Evolutionary conservation across 2,113 vertebrate species (phyloP).

Genomic region (Scalopus aquaticus): DNA sequence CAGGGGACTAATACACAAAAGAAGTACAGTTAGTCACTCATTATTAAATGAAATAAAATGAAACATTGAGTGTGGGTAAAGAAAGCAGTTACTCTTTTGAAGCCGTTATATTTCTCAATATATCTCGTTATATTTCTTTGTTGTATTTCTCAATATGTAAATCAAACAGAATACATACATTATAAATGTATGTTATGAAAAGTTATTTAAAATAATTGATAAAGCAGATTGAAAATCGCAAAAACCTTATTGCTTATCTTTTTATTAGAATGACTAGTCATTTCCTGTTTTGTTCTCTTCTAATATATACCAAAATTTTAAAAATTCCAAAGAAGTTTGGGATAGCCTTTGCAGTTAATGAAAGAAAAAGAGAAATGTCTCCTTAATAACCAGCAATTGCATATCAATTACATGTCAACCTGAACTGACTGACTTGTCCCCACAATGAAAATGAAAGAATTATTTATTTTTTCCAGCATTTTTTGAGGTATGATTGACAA

Average conservation of each 20-base stretch:
- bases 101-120: not conserved
- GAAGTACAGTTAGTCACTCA: not conserved
- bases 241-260: not conserved
- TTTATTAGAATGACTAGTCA: not conserved
- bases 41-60: slow-evolving; percentile 49
- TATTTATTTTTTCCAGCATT: not conserved
- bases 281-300: not conserved
- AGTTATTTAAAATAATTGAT: not conserved
- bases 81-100: not conserved
- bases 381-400: not conserved
- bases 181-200: not conserved
- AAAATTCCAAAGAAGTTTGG: not conserved
- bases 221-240: not conserved
- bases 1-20: not conserved
- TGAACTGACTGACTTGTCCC: not conserved
- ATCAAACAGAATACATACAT: not conserved
- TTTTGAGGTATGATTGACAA: not conserved
- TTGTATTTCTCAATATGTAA: slow-evolving; percentile 26
- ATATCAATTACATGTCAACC: not conserved
- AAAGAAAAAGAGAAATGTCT: not conserved
- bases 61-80: not conserved
- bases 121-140: too few relatives aligned
- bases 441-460: not conserved
- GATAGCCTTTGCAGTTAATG: not conserved
- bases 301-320: not conserved